Evolutionary conservation across 2,797 vertebrate species (phyloP).

Genomic region (Melanotaenia boesemani): DNA sequence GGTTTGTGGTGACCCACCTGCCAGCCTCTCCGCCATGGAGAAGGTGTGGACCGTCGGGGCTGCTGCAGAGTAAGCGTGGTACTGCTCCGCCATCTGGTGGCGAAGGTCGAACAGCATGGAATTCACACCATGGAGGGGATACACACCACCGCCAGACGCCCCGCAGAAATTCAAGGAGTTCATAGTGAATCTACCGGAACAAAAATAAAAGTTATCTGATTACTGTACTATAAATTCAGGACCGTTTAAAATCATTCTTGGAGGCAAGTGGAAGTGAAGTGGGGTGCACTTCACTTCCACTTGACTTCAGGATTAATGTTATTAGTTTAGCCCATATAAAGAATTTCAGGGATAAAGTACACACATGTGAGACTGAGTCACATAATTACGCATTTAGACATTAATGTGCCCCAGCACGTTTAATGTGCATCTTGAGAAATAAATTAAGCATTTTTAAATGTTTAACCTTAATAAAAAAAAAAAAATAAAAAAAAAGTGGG

Average conservation of each 20-base stretch:
- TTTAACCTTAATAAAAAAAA: too few species aligned
- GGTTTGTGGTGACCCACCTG: slow-evolving; percentile 73
- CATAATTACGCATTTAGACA: neutral
- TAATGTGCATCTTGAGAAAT: neutral
- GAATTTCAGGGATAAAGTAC: neutral
- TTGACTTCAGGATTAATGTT: neutral
- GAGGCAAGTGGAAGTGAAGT: neutral
- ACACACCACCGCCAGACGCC: slow-evolving; percentile 35
- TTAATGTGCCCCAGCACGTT: neutral
- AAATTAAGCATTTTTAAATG: neutral
- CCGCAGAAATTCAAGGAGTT: slow-evolving; percentile 77
- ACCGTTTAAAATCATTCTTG: neutral
- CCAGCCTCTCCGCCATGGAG: slow-evolving; percentile 83
- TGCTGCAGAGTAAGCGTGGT: slow-evolving; percentile 63
- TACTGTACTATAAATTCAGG: neutral
- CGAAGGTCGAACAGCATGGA: slow-evolving; percentile 77
- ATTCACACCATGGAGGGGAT: slow-evolving; percentile 66
- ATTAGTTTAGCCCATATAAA: too few species aligned
- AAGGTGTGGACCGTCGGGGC: slow-evolving; percentile 66
- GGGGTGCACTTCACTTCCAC: neutral
- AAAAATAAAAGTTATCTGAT: neutral
- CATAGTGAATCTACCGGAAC: slow-evolving; percentile 42
- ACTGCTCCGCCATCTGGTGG: slow-evolving; percentile 81
- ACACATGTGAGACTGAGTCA: neutral
- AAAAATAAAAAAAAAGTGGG: too few species aligned